Conservation (phyloP, 1,140 invertebrate genomes). For the Lasaia peninsularis region DNA sequence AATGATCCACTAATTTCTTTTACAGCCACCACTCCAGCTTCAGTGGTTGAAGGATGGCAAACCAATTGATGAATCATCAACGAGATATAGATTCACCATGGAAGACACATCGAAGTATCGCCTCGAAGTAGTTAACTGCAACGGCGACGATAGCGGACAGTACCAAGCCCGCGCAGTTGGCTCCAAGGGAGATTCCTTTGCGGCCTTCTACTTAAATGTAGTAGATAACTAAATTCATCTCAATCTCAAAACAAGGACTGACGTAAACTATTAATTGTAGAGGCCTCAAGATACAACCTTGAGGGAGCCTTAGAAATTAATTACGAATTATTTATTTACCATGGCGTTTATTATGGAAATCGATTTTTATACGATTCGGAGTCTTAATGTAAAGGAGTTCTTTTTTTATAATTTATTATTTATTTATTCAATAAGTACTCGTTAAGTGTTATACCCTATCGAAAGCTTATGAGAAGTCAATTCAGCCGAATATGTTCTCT, state of each 20-base stretch:
- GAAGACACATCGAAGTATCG: slow-evolving; percentile 86
- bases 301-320: slow-evolving; percentile 32
- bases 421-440: slow-evolving; percentile 68
- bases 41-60: slow-evolving; percentile 95
- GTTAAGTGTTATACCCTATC: slow-evolving; percentile 71
- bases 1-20: slow-evolving; percentile 2
- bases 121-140: slow-evolving; percentile 87
- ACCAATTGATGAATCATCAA: slow-evolving; percentile 85
- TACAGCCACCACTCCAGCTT: slow-evolving; percentile 78
- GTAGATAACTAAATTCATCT: slow-evolving; percentile 53
- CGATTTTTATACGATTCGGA: slow-evolving; percentile 70
- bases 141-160: slow-evolving; percentile 90
- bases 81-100: slow-evolving; percentile 89
- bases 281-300: slow-evolving; percentile 40
- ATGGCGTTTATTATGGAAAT: slow-evolving; percentile 47
- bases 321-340: slow-evolving; percentile 29
- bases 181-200: slow-evolving; percentile 88
- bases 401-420: slow-evolving; percentile 61
- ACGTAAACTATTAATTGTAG: slow-evolving; percentile 32
- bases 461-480: slow-evolving; percentile 63
- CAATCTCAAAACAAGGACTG: slow-evolving; percentile 36
- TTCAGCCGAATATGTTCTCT: slow-evolving; percentile 54
- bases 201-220: slow-evolving; percentile 93
- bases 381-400: slow-evolving; percentile 64
- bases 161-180: slow-evolving; percentile 92